These are phyloP conservation scores for Caenorhabditis sulstoni DNA, from an alignment of 2,888 invertebrate species.

Conservation along the genomic window DNA sequence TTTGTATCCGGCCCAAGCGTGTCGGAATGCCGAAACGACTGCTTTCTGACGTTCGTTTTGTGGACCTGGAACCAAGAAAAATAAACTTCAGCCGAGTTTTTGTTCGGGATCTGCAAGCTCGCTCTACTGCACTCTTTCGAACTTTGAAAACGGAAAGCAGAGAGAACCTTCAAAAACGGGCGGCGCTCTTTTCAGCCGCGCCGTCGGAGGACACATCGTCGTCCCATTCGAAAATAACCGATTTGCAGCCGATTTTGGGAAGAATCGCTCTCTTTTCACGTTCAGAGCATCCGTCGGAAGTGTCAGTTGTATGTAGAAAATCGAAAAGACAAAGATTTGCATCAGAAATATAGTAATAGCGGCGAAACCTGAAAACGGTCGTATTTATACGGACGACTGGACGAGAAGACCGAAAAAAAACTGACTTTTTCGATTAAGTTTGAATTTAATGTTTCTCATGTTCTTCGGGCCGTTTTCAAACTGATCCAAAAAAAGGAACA, in stretches of 20 bases:
- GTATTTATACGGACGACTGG: too few relatives aligned
- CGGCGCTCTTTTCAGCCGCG: conserved; percentile 24
- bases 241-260: conserved; percentile 2
- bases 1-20: conserved; percentile 90
- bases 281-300: conserved; percentile 10
- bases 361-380: too few relatives aligned
- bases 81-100: not conserved
- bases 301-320: conserved; percentile 10
- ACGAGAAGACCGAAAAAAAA: not conserved
- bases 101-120: too few relatives aligned
- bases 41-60: conserved; percentile 89
- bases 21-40: conserved; percentile 91
- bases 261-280: conserved; percentile 22
- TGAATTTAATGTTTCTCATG: conserved; percentile 3
- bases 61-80: conserved; percentile 84
- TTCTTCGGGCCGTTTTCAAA: too few relatives aligned
- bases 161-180: conserved; percentile 43
- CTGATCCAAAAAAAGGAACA: not conserved
- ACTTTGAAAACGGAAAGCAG: not conserved
- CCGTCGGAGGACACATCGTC: conserved; percentile 3
- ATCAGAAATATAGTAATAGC: conserved; percentile 1
- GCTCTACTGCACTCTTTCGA: not conserved
- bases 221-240: conserved; percentile 5
- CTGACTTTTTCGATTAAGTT: conserved; percentile 48
- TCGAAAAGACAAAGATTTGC: conserved; percentile 34